Evolutionary conservation across 2,113 vertebrate species (phyloP).

Genomic region (Typhlomys cinereus): DNA sequence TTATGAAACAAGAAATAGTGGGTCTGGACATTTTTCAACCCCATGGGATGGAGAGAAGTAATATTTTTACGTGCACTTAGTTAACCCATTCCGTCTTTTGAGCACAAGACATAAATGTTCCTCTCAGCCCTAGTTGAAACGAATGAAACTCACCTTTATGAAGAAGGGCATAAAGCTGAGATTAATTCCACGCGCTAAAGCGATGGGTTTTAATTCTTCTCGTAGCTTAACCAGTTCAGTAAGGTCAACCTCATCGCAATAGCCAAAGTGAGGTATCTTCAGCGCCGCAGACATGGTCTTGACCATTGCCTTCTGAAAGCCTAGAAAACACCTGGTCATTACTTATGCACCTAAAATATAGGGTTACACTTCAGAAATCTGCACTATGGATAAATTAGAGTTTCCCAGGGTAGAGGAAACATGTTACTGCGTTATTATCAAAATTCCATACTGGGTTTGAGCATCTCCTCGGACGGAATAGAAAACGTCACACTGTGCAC

Average conservation of each 20-base stretch:
- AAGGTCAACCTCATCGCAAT: slow-evolving; percentile 95
- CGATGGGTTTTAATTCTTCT: slow-evolving; percentile 86
- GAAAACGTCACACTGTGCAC: background rate
- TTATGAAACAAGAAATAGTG: background rate
- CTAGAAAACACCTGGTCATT: slow-evolving; percentile 80
- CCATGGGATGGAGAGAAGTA: background rate
- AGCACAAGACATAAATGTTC: background rate
- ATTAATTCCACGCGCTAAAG: slow-evolving; percentile 88
- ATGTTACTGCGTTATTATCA: background rate
- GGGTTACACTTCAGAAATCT: slow-evolving; percentile 23
- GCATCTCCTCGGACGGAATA: background rate
- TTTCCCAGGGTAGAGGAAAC: background rate
- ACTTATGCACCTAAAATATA: background rate
- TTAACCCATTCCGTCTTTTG: background rate
- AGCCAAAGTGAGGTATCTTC: slow-evolving; percentile 97
- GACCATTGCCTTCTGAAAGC: slow-evolving; percentile 96
- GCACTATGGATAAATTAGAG: background rate
- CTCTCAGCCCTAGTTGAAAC: background rate
- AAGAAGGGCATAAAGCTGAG: slow-evolving; percentile 98
- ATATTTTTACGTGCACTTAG: background rate
- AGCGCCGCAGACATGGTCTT: slow-evolving; percentile 95
- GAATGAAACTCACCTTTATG: slow-evolving; percentile 90
- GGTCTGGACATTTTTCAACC: background rate
- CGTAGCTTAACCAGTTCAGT: slow-evolving; percentile 89
- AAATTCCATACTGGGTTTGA: background rate